phyloP scores from a whole-genome alignment of 1,140 invertebrate species.

The Frieseomelitta varia region DNA sequence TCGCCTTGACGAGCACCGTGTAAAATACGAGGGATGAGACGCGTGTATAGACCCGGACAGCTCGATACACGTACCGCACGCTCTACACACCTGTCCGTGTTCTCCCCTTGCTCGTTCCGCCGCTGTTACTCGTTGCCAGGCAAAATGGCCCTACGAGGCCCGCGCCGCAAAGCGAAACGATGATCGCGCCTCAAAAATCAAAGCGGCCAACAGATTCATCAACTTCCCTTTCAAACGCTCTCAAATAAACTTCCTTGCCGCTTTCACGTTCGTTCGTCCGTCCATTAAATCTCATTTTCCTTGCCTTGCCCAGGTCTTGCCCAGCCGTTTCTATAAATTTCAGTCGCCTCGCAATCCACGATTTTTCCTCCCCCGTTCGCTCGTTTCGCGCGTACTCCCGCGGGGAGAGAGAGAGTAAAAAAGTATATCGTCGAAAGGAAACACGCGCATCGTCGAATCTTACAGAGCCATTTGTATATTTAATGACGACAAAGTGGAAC shows the following conservation, averaged over 20 bases:
- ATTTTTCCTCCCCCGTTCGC: background rate
- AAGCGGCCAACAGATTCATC: background rate
- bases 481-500: background rate
- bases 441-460: slow-evolving; percentile 1
- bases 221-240: background rate
- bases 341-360: background rate
- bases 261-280: background rate
- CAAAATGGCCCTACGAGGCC: background rate
- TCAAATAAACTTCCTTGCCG: background rate
- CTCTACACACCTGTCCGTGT: background rate
- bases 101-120: background rate
- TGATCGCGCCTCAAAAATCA: background rate
- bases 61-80: background rate
- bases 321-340: background rate
- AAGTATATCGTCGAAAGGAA: too few species aligned
- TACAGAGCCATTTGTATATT: background rate
- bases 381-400: background rate
- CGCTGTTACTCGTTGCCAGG: background rate
- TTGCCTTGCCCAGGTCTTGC: background rate
- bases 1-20: slow-evolving; percentile 36
- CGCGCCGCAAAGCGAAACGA: background rate
- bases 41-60: background rate
- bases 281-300: background rate
- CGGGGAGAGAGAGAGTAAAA: too few species aligned
- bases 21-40: slow-evolving; percentile 48